Base-by-base conservation (phyloP, 2,888 invertebrate species). In the Zygogramma bicolorata region DNA sequence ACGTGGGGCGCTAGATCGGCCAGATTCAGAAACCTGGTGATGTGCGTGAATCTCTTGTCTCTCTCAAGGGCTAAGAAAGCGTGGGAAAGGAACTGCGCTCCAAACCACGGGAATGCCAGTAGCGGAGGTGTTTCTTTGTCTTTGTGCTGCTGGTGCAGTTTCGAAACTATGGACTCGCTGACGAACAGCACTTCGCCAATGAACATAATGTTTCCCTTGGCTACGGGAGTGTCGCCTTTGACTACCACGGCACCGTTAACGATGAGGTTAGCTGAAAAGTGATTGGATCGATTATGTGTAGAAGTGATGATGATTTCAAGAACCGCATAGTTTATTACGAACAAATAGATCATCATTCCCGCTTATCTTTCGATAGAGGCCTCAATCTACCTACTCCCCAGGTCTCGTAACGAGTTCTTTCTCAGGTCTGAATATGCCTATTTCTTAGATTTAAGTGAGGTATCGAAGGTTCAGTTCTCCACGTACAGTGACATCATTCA, bases 101-200 rank as follows among this genome's bases (percentile, higher is more conserved):
- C 90, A 81, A 91, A 91, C 91, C 91, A 91, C 1, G 91, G 91
- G 78, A 91, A 91, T 2, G 91, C 91, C 71, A 92, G 82, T 40
- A 92, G 85, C 13, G 92, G 92, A 15, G 91, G 91, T 15, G 91
- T 91, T 84, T 92, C 92, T 84, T 91, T 91, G 83, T 92, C 91
- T 77, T 89, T 88, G 83, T 92, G 90, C 84, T 90, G 89, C 83
- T 90, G 90, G 83, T 91, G 91, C 59, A 92, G 86, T 79, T 89
- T 88, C 46, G 90, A 90, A 13, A 91, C 91, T 53, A 91, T 89
- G 22, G 89, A 88, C 78, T 91, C 91, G 73, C 90, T 90, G 34
- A 91, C 91, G 84, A 91, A 91, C 15, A 91, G 85, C 8, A 91
- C 91, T 85, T 91, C 91, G 10, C 90, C 89, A 70, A 91, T 89